Evolutionary conservation across 2,797 vertebrate species (phyloP), one percentile per base, ranked within the genome.

Genomic region (Melanotaenia maccullochi): DNA sequence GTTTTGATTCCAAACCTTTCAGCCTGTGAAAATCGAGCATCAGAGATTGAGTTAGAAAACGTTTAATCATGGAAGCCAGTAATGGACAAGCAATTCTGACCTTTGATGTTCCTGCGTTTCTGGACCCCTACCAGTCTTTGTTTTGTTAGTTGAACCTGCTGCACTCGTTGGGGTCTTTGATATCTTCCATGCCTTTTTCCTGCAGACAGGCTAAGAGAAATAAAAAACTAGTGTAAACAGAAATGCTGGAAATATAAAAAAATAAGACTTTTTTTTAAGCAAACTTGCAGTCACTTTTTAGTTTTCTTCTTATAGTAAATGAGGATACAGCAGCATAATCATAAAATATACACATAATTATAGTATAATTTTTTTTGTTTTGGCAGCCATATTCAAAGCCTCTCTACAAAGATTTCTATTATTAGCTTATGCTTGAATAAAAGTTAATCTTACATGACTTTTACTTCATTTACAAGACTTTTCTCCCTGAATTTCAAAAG

Each of bases 61-160:
- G 56, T 83, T 62, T 74, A 87, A 79, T 68, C 73, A 60, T 75
- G 33, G 76, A 60, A 79, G 73, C 66, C 64, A 70, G 71, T 73
- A 74, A 85, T 73, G 60, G 71, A 68, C 56, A 16, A 68, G 68
- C 35, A 54, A 65, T 78, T 32, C 76, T 90, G 85, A 91, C 87
- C 87, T 91, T 89, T 90, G 82, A 82, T 84, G 82, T 79, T 13
- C 71, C 65, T 78, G 63, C 67, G 28, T 75, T 22, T n/a, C 73
- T 42, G 67, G 59, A 32, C 56, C 58, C 20, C 35, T 13, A 56
- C 88, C 74, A 66, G 72, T 71, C 74, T 79, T 32, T 54, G 61
- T 72, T 70, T 75, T 51, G 42, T 78, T 52, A 22, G 63, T 7
- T 40, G 70, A 66, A 76, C 58, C 68, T 1, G 18, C 47, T 9